A percentile compares a stretch with the other conserved stretches of the same genome.
Evolutionary conservation across 2,797 vertebrate species (phyloP).

Genomic region (Enteromius anoplus): DNA sequence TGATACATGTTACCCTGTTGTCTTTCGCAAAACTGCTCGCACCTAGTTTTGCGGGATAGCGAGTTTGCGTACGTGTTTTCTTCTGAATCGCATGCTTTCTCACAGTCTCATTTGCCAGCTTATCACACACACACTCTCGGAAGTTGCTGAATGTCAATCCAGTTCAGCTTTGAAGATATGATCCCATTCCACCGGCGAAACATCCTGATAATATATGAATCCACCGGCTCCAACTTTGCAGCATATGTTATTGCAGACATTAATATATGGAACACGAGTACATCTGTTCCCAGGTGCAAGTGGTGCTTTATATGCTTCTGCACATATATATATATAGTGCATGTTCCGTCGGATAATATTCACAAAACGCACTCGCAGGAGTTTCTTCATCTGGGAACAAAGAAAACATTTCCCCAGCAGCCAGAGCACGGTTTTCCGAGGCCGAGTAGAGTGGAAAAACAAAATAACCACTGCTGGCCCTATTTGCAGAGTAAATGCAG

Average conservation of each 20-base stretch:
- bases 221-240: slow-evolving; percentile 19
- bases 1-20: slow-evolving; percentile 53
- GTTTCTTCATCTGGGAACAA: slow-evolving; percentile 2
- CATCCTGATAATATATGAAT: slow-evolving; percentile 41
- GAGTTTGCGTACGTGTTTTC: slow-evolving; percentile 12
- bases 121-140: slow-evolving; percentile 42
- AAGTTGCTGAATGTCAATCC: slow-evolving; percentile 45
- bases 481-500: slow-evolving; percentile 44
- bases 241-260: slow-evolving; percentile 32
- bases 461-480: slow-evolving; percentile 13
- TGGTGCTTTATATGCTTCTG: not conserved
- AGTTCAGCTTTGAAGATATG: slow-evolving; percentile 46
- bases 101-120: slow-evolving; percentile 44
- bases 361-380: not conserved
- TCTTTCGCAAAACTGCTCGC: slow-evolving; percentile 45
- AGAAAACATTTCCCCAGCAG: slow-evolving; percentile 23
- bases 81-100: slow-evolving; percentile 8
- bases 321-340: not conserved
- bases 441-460: not conserved
- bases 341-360: not conserved
- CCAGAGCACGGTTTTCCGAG: not conserved
- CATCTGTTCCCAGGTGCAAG: not conserved
- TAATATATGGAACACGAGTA: slow-evolving; percentile 13
- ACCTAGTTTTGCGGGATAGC: slow-evolving; percentile 28
- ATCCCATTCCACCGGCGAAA: slow-evolving; percentile 24